A percentile compares a stretch with the other conserved stretches of the same genome.
Conservation (phyloP, 2,113 vertebrate genomes). For the Fulmarus glacialis region DNA sequence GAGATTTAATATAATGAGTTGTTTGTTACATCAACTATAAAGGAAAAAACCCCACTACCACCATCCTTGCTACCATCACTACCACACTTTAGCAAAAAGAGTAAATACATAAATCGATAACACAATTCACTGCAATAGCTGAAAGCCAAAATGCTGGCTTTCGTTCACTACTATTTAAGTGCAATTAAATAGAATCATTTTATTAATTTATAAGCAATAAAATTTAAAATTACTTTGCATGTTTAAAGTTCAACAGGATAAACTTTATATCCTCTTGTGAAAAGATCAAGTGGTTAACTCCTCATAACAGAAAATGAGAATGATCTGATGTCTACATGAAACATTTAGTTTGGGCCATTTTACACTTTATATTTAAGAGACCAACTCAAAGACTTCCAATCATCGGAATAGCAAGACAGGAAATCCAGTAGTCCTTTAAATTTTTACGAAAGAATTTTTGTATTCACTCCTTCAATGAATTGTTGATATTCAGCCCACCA, state of each 20-base stretch:
- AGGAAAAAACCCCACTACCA: background rate
- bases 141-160: background rate
- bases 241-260: background rate
- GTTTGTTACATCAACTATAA: background rate
- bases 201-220: background rate
- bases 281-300: background rate
- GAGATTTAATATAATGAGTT: background rate
- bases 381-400: background rate
- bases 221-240: background rate
- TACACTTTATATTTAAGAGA: background rate
- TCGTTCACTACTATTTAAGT: background rate
- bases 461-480: background rate
- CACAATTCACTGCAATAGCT: background rate
- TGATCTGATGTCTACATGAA: background rate
- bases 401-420: background rate
- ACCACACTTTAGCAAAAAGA: background rate
- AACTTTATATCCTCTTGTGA: background rate
- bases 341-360: background rate
- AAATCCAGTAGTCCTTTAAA: background rate
- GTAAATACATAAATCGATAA: background rate
- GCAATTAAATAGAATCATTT: background rate
- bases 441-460: background rate
- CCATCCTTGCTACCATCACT: background rate
- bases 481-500: background rate
- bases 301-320: background rate